A percentile compares a stretch with the other conserved stretches of the same genome.
Evolutionary conservation across 2,797 vertebrate species (phyloP).

Genomic region (Saxicola maurus): DNA sequence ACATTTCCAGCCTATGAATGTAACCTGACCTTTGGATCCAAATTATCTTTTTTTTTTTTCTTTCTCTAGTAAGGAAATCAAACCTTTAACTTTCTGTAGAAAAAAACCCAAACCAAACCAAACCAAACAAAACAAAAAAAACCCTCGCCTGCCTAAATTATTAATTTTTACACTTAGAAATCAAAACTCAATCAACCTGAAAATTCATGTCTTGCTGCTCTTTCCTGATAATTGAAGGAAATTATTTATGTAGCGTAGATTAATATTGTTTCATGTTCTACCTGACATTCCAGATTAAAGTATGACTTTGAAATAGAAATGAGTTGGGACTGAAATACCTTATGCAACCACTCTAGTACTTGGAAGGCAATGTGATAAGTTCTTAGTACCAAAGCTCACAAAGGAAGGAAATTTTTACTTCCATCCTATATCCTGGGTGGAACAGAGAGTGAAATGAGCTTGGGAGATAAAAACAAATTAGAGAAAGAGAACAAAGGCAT

Average conservation of each 20-base stretch:
- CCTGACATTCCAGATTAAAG: slow-evolving; percentile 71
- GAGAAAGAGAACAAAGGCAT: neutral
- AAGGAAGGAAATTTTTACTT: slow-evolving; percentile 1
- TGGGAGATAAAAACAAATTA: neutral
- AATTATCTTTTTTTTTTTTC: slow-evolving; percentile 50
- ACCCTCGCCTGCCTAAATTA: slow-evolving; percentile 78
- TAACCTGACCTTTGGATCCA: neutral
- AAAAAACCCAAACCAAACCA: neutral
- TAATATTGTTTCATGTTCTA: slow-evolving; percentile 72
- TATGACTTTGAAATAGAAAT: slow-evolving; percentile 66
- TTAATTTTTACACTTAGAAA: slow-evolving; percentile 84
- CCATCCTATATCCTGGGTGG: neutral
- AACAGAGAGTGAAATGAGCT: neutral
- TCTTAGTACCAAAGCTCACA: neutral
- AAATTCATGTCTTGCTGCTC: slow-evolving; percentile 83
- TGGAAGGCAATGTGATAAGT: neutral
- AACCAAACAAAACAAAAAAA: neutral
- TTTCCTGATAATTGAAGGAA: slow-evolving; percentile 78
- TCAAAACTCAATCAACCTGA: slow-evolving; percentile 90
- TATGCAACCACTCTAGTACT: neutral
- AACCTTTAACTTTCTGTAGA: neutral
- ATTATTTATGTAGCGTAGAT: slow-evolving; percentile 81
- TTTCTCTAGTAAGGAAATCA: slow-evolving; percentile 16
- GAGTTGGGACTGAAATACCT: slow-evolving; percentile 27
- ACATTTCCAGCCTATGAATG: slow-evolving; percentile 54